Evolutionary conservation across 1,140 invertebrate genomes (phyloP), one percentile per base, ranked within the genome.

Genomic region (Elysia chlorotica): DNA sequence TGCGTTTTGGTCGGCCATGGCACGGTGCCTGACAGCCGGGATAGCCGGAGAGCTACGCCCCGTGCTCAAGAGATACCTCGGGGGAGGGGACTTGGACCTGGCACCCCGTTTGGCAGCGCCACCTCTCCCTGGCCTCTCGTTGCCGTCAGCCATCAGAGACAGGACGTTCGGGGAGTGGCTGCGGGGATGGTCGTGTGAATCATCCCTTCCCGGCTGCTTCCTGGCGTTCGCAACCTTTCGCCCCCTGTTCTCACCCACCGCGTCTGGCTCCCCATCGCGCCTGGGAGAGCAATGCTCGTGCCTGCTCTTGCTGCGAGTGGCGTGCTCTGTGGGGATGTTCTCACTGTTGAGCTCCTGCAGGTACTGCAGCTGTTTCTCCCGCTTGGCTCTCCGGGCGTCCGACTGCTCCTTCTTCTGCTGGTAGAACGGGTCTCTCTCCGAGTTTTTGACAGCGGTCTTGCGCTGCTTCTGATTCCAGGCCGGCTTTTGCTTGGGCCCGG

Each of bases 341-440:
- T 78, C 66, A 68, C 78, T 81, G 67, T 85, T 85, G 21, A 80
- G 79, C 41, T 85, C 82, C 38, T 82, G 79, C 69, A 83, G 73
- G 25, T 79, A 77, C 68, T 80, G 38, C 6, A 85, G 67, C 62
- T 84, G 61, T 37, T 78, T 73, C 57, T 82, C 81, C 38, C 83
- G 63, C 56, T 79, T 76, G 21, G 72, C 41, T 53, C 78, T 72
- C n/a, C 82, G 74, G 23, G 71, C 69, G 65, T 83, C 79, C 62
- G 78, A 77, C 57, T 78, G 73, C 38, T 81, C 63, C 35, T 72
- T 76, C 65, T 81, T 84, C 71, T 82, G 63, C 37, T 78, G 65
- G 72, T 80, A 85, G 73, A 81, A 79, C 33, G 82, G 83, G 77
- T 87, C 86, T 73, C 77, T 82, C 73, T 86, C 81, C 0, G 86